phyloP scores from a whole-genome alignment of 2,888 invertebrate genomes.

The Zaprionus bogoriensis region DNA sequence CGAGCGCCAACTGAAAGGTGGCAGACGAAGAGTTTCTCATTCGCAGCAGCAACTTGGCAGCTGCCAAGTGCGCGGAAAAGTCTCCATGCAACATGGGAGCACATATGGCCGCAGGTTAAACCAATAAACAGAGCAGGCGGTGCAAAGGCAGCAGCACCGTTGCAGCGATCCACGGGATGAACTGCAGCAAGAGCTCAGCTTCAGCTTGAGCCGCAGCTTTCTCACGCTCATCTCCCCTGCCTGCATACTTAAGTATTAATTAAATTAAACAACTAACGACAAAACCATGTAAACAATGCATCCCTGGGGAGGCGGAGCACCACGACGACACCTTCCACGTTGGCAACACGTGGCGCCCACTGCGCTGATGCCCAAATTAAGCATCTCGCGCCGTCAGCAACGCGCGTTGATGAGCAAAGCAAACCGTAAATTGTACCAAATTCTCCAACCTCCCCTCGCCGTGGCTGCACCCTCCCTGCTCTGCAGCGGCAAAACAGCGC shows the following conservation, averaged over 20 bases:
- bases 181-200: not conserved
- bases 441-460: slow-evolving; percentile 11
- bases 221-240: slow-evolving; percentile 53
- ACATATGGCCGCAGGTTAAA: slow-evolving; percentile 55
- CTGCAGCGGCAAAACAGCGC: slow-evolving; percentile 52
- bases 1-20: slow-evolving; percentile 58
- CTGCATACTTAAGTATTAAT: slow-evolving; percentile 62
- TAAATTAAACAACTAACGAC: slow-evolving; percentile 74
- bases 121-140: slow-evolving; percentile 24
- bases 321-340: slow-evolving; percentile 46
- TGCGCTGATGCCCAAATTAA: slow-evolving; percentile 65
- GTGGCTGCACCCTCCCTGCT: not conserved
- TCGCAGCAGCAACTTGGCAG: slow-evolving; percentile 67
- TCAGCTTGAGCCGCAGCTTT: slow-evolving; percentile 13
- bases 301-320: slow-evolving; percentile 24
- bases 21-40: slow-evolving; percentile 35
- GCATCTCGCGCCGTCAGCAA: slow-evolving; percentile 53
- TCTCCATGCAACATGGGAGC: not conserved
- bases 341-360: slow-evolving; percentile 62
- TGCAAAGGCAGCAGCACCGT: not conserved
- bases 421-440: slow-evolving; percentile 72
- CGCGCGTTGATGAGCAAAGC: slow-evolving; percentile 72
- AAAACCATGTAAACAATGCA: slow-evolving; percentile 66
- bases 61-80: slow-evolving; percentile 54
- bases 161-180: not conserved